A percentile compares a stretch with the other conserved stretches of the same genome.
phyloP scores from a whole-genome alignment of 1,140 invertebrate genomes.

The Helicoverpa zea region DNA sequence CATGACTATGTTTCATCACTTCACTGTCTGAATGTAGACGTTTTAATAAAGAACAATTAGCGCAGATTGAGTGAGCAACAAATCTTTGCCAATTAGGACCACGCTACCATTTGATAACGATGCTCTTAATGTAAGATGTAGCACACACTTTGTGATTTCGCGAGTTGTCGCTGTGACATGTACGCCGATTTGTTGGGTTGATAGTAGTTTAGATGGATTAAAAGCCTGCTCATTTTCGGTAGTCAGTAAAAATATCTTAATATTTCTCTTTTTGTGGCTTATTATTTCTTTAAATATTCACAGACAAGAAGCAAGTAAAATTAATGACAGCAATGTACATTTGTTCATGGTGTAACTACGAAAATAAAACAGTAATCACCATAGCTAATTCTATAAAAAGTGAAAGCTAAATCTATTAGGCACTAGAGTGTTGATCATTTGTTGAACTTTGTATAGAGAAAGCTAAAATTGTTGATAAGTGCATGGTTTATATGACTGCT shows the following conservation, averaged over 20 bases:
- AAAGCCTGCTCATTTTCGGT: no score
- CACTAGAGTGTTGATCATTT: constrained; percentile 6
- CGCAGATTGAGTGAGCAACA: constrained; percentile 25
- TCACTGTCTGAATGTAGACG: not conserved
- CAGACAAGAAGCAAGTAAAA: not conserved
- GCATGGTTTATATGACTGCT: not conserved
- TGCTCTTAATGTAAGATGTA: not conserved
- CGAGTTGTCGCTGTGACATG: not conserved
- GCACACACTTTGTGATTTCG: not conserved
- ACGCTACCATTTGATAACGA: constrained; percentile 12
- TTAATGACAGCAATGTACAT: not conserved
- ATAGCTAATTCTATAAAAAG: constrained; percentile 10
- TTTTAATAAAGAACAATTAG: constrained; percentile 26
- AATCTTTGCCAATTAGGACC: constrained; percentile 38
- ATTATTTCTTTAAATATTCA: no score
- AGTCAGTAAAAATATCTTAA: no score
- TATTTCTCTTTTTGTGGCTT: no score
- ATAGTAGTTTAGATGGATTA: no score
- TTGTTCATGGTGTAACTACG: not conserved
- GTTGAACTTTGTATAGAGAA: constrained; percentile 13
- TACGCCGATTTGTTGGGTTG: no score
- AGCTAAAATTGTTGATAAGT: not conserved
- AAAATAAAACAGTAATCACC: not conserved
- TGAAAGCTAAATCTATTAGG: not conserved
- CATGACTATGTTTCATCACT: not conserved